A percentile compares a stretch with the other conserved stretches of the same genome.
These are phyloP conservation scores for Buteo buteo DNA, from an alignment of 2,113 vertebrate species.

Conservation along the genomic window DNA sequence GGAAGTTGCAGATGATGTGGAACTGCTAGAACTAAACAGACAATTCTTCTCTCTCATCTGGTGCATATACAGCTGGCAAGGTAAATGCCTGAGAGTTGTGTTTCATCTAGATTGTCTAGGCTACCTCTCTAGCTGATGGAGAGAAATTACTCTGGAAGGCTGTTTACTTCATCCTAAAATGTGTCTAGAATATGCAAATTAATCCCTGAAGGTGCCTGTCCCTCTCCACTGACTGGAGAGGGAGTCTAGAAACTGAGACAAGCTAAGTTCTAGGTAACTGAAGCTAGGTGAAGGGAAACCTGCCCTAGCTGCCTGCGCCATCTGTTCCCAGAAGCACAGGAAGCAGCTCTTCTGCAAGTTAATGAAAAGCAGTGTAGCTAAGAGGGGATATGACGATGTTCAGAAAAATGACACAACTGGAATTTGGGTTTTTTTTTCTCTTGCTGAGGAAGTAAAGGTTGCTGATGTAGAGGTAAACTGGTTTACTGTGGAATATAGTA, in stretches of 20 bases:
- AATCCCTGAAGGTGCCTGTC: neutral
- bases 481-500: neutral
- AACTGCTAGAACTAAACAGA: neutral
- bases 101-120: neutral
- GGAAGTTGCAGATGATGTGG: neutral
- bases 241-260: neutral
- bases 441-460: neutral
- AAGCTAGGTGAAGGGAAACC: neutral
- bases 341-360: neutral
- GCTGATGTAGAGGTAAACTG: neutral
- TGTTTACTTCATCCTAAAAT: neutral
- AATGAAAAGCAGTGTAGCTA: neutral
- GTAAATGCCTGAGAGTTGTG: neutral
- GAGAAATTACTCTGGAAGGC: neutral
- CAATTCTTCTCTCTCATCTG: no score
- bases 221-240: neutral
- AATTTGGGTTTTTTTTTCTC: neutral
- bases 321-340: neutral
- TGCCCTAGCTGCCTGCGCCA: neutral
- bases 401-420: neutral
- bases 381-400: neutral
- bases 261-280: neutral
- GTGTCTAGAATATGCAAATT: neutral
- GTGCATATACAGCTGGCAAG: accelerated
- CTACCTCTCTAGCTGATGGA: neutral